Base-by-base conservation (phyloP, 2,888 invertebrate species). In the Euspilapteryx auroguttella region DNA sequence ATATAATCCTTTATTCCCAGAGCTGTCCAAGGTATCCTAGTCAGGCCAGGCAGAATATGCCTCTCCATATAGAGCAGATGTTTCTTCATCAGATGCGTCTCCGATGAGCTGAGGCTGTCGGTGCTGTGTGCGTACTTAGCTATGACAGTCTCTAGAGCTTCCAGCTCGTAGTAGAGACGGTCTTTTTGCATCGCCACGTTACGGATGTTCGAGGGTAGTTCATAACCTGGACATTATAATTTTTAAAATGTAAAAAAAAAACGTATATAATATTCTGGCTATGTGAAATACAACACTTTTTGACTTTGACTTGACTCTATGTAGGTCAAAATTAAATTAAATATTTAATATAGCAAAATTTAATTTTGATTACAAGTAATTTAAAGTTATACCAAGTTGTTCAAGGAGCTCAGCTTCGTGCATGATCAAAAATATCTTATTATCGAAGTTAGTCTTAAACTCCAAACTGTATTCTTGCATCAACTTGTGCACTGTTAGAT, bases 11-110 rank as follows among this genome's bases (percentile, higher is more conserved):
- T 68, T 24, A 94, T 89, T 14, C 88, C 87, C 9, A 94, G 75
- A 0, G 92, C 89, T 35, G 86, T 86, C 94, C 95, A 95, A 24
- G 87, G 89, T 31, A 92, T 83, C 14, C 93, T 79, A 2, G 85
- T 85, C 1, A 90, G 66, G 0, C 94, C 94, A 2, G 91, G 90
- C 43, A 89, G 81, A 27, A 92, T 84, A 28, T 83, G 78, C 21
- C 85, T 77, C 51, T 92, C 91, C 35, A 87, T 82, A 34, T 86
- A 81, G 39, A 81, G 66, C 1, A 91, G 69, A 38, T 83, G 83
- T 9, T 78, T 79, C 39, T 85, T 83, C 50, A 90, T 62, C 29
- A 91, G 79, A 34, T 82, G 75, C 1, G 86, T 79, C 65, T 93
- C 90, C 0, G 89, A 85, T 7, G 78, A 58, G 15, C 85, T 85